A percentile compares a stretch with the other conserved stretches of the same genome.
Conservation (phyloP, 2,888 invertebrate genomes). For the Hermaeophaga mercurialis region DNA sequence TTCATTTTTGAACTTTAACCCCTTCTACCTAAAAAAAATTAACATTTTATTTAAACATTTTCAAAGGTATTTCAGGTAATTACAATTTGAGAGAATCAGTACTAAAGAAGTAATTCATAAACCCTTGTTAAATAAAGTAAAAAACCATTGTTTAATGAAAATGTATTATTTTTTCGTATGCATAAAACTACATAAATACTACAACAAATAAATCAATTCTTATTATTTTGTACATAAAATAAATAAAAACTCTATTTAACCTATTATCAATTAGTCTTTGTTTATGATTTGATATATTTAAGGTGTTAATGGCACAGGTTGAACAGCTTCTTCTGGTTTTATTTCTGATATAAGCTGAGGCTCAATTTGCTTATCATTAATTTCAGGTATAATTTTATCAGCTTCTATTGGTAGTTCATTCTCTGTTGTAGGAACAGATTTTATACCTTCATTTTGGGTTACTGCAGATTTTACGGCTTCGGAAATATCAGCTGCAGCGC, state of each 20-base stretch:
- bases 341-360: not conserved
- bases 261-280: constrained; percentile 5
- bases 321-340: not conserved
- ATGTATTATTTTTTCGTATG: not conserved
- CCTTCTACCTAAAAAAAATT: no score
- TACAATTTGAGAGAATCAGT: no score
- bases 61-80: no score
- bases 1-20: no score
- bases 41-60: no score
- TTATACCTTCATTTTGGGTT: not conserved
- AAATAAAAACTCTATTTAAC: constrained; percentile 1
- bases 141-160: no score
- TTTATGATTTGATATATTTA: not conserved
- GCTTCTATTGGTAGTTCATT: constrained; percentile 8
- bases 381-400: constrained; percentile 10
- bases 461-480: constrained; percentile 11
- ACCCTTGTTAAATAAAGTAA: no score
- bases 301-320: not conserved
- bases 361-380: not conserved
- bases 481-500: not conserved
- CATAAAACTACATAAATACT: not conserved
- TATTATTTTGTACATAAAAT: not conserved
- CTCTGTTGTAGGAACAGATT: not conserved
- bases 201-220: not conserved
- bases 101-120: no score